Evolutionary conservation across 2,888 invertebrate species (phyloP).

Genomic region (Zele albiditarsus): DNA sequence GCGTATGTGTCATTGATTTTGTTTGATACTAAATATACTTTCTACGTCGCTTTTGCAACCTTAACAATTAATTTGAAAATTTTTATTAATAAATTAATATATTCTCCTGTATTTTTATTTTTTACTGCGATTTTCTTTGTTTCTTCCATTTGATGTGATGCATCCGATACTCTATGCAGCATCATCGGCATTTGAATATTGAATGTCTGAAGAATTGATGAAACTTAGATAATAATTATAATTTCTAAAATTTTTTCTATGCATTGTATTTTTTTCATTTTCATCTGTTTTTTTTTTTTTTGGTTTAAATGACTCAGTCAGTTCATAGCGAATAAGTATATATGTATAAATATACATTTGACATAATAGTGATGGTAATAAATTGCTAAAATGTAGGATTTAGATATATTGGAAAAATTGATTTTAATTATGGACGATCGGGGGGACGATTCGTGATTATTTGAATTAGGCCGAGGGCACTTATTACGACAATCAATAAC

Average conservation of each 20-base stretch:
- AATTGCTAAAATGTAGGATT: conserved; percentile 9
- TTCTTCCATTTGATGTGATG: conserved; percentile 2
- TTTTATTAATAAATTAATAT: conserved; percentile 17
- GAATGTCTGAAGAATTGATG: neutral
- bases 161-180: neutral
- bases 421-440: conserved; percentile 8
- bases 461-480: conserved; percentile 30
- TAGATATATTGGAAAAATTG: conserved; percentile 5
- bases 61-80: conserved; percentile 7
- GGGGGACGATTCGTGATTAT: neutral
- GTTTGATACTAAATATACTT: conserved; percentile 30
- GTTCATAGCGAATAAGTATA: conserved; percentile 12
- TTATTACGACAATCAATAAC: neutral
- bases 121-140: too few species aligned
- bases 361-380: conserved; percentile 4
- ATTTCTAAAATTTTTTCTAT: neutral
- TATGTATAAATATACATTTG: neutral
- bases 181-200: neutral
- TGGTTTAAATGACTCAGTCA: conserved; percentile 51
- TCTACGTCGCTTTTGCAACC: neutral
- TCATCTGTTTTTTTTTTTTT: conserved; percentile 26
- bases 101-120: conserved; percentile 13
- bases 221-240: neutral
- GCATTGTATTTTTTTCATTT: conserved; percentile 10
- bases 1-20: neutral